Percentiles rank a stretch among this genome's conserved stretches.
phyloP scores from a whole-genome alignment of 64 coral and sea anemone genomes.

The Acropora yongei region DNA sequence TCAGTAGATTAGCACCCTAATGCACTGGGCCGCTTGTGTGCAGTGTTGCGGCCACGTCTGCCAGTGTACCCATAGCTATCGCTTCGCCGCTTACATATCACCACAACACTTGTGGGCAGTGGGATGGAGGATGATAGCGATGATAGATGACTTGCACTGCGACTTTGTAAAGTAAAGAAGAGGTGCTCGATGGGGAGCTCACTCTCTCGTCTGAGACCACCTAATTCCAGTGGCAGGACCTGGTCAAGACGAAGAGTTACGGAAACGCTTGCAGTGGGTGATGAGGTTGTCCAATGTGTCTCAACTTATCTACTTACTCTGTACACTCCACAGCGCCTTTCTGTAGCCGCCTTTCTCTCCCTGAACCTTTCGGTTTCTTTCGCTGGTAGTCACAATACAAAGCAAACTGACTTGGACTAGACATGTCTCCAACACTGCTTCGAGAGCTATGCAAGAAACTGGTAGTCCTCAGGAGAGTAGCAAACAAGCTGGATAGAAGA shows the following conservation, averaged over 20 bases:
- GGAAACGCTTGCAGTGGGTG: not conserved
- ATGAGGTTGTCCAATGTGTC: not conserved
- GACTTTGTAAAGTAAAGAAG: conserved; percentile 4
- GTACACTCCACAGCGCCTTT: not conserved
- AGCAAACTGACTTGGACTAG: no score
- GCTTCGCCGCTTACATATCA: not conserved
- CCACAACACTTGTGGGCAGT: not conserved
- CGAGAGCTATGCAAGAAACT: no score
- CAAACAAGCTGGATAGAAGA: no score
- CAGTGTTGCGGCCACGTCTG: no score
- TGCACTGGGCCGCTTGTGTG: no score
- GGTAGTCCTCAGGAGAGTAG: no score
- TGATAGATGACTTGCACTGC: not conserved
- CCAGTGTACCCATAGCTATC: conserved; percentile 3
- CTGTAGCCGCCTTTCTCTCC: not conserved
- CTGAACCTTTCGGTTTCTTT: not conserved
- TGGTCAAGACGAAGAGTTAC: not conserved
- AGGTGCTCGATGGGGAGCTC: not conserved
- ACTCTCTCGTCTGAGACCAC: not conserved
- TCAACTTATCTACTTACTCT: not conserved
- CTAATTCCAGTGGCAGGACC: not conserved
- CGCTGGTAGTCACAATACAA: no score
- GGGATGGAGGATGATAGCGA: no score
- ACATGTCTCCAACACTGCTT: no score
- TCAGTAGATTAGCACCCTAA: no score